Conservation (phyloP, 1,140 invertebrate species). For the Drosophila bocqueti region DNA sequence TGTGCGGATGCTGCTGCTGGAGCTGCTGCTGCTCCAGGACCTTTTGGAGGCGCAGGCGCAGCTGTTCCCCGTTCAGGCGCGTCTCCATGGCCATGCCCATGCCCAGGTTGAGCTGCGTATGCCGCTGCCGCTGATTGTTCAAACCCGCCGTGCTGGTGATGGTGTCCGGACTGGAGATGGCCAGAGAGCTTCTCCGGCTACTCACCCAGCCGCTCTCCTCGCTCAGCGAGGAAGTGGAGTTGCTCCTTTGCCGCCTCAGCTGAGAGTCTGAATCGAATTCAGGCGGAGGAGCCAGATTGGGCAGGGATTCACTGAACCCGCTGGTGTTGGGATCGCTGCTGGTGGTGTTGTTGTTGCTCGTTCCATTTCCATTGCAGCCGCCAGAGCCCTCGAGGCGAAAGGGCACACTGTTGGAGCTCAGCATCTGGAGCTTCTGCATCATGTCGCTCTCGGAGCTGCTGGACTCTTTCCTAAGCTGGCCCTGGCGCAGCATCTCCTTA, state of each 20-base stretch:
- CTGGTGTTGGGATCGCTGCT: slow-evolving; percentile 77
- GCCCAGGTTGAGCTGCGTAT: slow-evolving; percentile 69
- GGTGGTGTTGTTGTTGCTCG: slow-evolving; percentile 85
- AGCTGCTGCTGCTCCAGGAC: slow-evolving; percentile 85
- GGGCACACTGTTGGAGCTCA: slow-evolving; percentile 74
- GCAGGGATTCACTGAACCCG: slow-evolving; percentile 87
- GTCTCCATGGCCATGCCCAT: slow-evolving; percentile 83
- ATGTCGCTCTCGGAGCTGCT: slow-evolving; percentile 81
- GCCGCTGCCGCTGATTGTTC: slow-evolving; percentile 82
- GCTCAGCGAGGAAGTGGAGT: slow-evolving; percentile 90
- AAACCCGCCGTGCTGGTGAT: slow-evolving; percentile 67
- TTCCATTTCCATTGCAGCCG: slow-evolving; percentile 40
- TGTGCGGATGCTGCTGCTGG: slow-evolving; percentile 63
- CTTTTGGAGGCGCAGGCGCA: slow-evolving; percentile 87
- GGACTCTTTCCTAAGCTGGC: slow-evolving; percentile 71
- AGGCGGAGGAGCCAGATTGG: slow-evolving; percentile 87
- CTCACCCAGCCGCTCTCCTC: slow-evolving; percentile 92
- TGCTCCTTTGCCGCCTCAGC: slow-evolving; percentile 82
- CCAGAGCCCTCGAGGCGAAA: slow-evolving; percentile 51
- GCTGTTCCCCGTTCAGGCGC: slow-evolving; percentile 87
- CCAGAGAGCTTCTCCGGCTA: slow-evolving; percentile 87
- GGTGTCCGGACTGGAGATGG: slow-evolving; percentile 86
- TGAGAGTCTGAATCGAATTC: slow-evolving; percentile 74
- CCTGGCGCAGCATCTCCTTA: slow-evolving; percentile 82
- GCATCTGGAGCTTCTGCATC: slow-evolving; percentile 71